These are phyloP conservation scores for Erpornis zantholeuca DNA, from an alignment of 2,113 vertebrate species.

Conservation along the genomic window DNA sequence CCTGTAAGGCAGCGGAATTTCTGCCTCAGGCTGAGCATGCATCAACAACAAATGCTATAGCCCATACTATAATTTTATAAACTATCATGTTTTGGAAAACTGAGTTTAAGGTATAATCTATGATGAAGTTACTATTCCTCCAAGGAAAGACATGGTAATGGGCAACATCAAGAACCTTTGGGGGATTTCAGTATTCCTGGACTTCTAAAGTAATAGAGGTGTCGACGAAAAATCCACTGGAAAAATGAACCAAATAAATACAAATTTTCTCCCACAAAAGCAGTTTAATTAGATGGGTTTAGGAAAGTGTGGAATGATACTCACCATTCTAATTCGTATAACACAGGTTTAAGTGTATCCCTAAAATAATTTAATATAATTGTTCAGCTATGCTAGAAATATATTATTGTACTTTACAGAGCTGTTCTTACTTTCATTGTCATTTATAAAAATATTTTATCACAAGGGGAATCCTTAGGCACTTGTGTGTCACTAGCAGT, in stretches of 20 bases:
- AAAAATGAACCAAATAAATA: background rate
- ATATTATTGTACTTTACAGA: background rate
- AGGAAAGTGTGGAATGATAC: background rate
- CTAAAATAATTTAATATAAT: background rate
- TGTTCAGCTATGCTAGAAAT: background rate
- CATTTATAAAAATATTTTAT: background rate
- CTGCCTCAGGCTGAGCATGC: constrained; percentile 70
- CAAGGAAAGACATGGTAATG: constrained; percentile 63
- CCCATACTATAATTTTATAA: constrained; percentile 77
- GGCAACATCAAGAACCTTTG: constrained; percentile 11
- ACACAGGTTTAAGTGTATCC: background rate
- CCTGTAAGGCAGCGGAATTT: constrained; percentile 65
- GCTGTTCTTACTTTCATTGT: background rate
- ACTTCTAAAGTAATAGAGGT: background rate
- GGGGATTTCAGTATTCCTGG: background rate
- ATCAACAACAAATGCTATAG: constrained; percentile 71
- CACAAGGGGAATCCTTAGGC: background rate
- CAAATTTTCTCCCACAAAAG: background rate
- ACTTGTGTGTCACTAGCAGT: background rate
- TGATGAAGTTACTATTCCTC: constrained; percentile 64
- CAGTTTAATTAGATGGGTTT: background rate
- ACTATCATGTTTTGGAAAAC: constrained; percentile 64
- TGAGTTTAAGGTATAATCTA: constrained; percentile 64
- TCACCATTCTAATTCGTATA: background rate
- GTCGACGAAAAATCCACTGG: background rate